Evolutionary conservation across 2,888 invertebrate species (phyloP).

Genomic region (Nomada fucata): DNA sequence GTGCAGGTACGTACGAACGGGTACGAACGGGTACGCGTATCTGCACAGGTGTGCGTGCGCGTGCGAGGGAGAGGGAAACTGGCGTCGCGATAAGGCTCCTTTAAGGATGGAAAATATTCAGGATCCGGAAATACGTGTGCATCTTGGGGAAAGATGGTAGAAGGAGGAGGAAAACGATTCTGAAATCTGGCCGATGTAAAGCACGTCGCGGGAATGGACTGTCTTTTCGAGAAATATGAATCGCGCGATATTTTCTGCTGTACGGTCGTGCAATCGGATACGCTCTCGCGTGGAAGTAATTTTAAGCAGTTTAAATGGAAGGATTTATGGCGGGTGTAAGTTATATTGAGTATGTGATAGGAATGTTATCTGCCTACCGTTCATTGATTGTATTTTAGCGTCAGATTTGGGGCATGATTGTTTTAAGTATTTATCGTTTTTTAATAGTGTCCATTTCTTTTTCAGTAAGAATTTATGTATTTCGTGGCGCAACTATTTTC

Average conservation of each 20-base stretch:
- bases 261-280: slow-evolving; percentile 20
- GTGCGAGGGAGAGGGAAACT: not conserved
- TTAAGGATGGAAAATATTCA: slow-evolving; percentile 59
- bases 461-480: too few relatives aligned
- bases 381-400: not conserved
- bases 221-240: slow-evolving; percentile 50
- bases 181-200: slow-evolving; percentile 53
- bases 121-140: slow-evolving; percentile 49
- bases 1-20: slow-evolving; percentile 2
- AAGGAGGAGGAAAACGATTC: slow-evolving; percentile 30
- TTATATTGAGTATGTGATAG: slow-evolving; percentile 3
- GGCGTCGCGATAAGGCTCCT: slow-evolving; percentile 57
- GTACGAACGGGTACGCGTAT: too few relatives aligned
- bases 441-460: not conserved
- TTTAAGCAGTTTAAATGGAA: slow-evolving; percentile 23
- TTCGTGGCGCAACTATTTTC: too few relatives aligned
- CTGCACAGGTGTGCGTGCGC: not conserved
- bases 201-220: slow-evolving; percentile 43
- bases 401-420: too few relatives aligned
- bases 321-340: not conserved
- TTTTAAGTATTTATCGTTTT: not conserved
- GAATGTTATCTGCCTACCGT: not conserved
- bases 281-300: slow-evolving; percentile 1
- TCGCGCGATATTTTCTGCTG: slow-evolving; percentile 38
- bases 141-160: slow-evolving; percentile 32